Conservation (phyloP, 2,797 vertebrate species). For the Sarcophilus harrisii region DNA sequence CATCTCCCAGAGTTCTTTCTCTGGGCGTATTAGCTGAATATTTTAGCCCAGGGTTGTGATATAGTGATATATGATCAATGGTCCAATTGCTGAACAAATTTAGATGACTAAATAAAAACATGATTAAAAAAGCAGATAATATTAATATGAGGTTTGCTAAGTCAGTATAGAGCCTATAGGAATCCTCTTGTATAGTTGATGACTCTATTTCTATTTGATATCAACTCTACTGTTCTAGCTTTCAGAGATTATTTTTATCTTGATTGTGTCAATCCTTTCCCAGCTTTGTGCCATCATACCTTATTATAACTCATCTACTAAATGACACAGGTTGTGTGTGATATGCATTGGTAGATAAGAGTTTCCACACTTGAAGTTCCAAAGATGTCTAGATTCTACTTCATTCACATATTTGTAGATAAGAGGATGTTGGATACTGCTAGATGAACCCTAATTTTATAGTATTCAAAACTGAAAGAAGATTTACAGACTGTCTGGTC, state of each 20-base stretch:
- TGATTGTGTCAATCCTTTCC: not conserved
- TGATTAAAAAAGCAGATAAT: not conserved
- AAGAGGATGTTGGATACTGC: not conserved
- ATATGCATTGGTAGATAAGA: not conserved
- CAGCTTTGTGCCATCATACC: not conserved
- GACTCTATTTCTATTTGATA: not conserved
- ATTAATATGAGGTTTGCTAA: not conserved
- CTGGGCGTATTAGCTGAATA: not conserved
- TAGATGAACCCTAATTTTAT: not conserved
- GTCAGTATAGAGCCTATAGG: not conserved
- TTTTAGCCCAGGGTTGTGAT: not conserved
- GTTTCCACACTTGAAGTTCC: not conserved
- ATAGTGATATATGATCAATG: not conserved
- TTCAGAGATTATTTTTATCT: not conserved
- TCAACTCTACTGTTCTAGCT: not conserved
- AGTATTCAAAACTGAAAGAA: not conserved
- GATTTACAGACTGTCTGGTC: not conserved
- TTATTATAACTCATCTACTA: not conserved
- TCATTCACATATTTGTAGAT: not conserved
- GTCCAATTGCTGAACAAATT: not conserved
- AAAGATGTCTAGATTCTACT: not conserved
- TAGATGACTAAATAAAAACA: not conserved
- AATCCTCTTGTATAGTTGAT: not conserved
- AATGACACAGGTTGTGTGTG: not conserved
- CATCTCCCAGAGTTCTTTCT: no score